These are phyloP conservation scores for Donacobius atricapilla DNA, from an alignment of 2,113 vertebrate genomes.

Conservation along the genomic window DNA sequence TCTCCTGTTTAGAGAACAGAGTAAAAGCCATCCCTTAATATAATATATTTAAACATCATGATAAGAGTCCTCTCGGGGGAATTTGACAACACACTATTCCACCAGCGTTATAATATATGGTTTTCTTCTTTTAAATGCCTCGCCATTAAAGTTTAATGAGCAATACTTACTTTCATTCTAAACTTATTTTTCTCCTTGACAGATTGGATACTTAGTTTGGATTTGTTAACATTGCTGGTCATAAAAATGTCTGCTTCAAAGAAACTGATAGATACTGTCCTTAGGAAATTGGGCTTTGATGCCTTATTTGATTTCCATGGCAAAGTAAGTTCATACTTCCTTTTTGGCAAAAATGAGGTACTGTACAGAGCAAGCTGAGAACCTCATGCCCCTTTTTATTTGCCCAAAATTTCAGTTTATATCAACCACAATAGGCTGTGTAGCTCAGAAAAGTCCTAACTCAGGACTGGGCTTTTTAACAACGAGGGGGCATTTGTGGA, in stretches of 20 bases:
- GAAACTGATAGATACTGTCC: constrained; percentile 34
- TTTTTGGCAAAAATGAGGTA: background rate
- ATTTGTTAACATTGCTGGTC: constrained; percentile 35
- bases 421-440: background rate
- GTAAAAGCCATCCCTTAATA: background rate
- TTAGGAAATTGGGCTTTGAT: constrained; percentile 52
- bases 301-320: constrained; percentile 46
- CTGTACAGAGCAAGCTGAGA: background rate
- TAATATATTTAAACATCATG: constrained; percentile 37
- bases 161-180: background rate
- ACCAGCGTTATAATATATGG: background rate
- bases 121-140: constrained; percentile 28
- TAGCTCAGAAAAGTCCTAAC: background rate
- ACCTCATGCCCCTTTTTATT: background rate
- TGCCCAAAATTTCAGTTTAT: background rate
- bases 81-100: background rate
- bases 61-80: background rate
- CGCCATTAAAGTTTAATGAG: constrained; percentile 40
- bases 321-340: constrained; percentile 49
- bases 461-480: background rate
- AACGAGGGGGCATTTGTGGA: background rate
- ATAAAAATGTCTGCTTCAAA: constrained; percentile 54
- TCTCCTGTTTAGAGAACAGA: background rate
- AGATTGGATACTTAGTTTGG: constrained; percentile 39
- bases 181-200: constrained; percentile 56